Evolutionary conservation across 2,113 vertebrate genomes (phyloP).

Genomic region (Vulpes lagopus): DNA sequence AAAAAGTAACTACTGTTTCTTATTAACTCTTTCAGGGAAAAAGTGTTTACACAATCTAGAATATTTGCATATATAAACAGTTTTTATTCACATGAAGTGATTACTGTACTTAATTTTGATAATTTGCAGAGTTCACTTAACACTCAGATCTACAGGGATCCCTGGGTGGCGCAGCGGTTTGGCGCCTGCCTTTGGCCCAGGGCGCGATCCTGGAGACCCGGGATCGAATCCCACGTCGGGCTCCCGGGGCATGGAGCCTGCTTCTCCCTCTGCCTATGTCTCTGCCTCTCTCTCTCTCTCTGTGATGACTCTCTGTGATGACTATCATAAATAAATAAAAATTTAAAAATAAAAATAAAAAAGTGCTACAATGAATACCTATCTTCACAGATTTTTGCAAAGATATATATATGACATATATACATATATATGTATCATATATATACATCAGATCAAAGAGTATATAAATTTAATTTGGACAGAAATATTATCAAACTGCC

Average conservation of each 20-base stretch:
- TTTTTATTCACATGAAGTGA: slow-evolving; percentile 31
- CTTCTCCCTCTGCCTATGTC: too few species aligned
- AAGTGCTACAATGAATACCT: not conserved
- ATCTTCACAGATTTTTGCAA: not conserved
- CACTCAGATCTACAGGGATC: not conserved
- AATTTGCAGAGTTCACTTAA: slow-evolving; percentile 30
- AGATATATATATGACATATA: not conserved
- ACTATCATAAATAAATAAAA: too few species aligned
- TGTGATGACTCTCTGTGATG: too few species aligned
- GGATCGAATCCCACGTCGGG: too few species aligned
- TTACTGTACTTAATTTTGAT: not conserved
- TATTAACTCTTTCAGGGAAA: not conserved
- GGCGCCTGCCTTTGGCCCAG: too few species aligned
- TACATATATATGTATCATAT: not conserved
- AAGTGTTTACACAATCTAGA: not conserved
- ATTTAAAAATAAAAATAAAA: not conserved
- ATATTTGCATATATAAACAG: not conserved
- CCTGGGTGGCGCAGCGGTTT: too few species aligned
- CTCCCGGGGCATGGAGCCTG: too few species aligned
- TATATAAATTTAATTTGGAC: not conserved
- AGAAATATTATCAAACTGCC: slow-evolving; percentile 20
- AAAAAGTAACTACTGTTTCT: slow-evolving; percentile 1
- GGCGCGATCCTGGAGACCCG: too few species aligned
- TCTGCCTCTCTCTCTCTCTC: too few species aligned
- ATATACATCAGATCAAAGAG: not conserved